phyloP scores from a whole-genome alignment of 2,113 vertebrate species.

The Tichodroma muraria region DNA sequence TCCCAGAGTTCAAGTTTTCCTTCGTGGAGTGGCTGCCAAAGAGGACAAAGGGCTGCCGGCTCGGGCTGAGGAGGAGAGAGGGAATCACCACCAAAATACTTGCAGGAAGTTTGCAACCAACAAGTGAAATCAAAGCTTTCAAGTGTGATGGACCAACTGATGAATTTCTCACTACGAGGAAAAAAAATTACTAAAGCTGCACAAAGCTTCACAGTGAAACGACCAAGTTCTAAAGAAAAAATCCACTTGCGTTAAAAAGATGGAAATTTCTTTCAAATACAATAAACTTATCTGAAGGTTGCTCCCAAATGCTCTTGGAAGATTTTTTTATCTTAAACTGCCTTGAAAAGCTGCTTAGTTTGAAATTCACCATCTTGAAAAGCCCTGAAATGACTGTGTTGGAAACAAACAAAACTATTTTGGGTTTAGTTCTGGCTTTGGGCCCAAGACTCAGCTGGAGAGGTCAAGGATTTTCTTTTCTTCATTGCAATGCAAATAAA shows the following conservation, averaged over 20 bases:
- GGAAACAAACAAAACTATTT: not conserved
- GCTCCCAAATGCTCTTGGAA: not conserved
- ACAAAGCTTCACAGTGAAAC: not conserved
- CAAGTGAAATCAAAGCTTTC: not conserved
- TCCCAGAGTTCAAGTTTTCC: slow-evolving; percentile 85
- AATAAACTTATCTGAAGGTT: not conserved
- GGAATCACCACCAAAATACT: not conserved
- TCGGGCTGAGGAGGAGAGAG: slow-evolving; percentile 69
- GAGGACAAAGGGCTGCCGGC: slow-evolving; percentile 86
- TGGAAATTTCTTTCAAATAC: not conserved
- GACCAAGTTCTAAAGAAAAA: not conserved
- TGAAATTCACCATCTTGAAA: not conserved
- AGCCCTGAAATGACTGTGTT: not conserved
- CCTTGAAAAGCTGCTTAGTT: not conserved
- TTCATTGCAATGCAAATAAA: not conserved
- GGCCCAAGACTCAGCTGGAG: not conserved
- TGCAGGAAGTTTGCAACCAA: not conserved
- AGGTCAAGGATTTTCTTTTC: not conserved
- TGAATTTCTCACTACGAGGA: not conserved
- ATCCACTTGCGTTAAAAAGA: not conserved
- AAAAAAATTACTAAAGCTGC: not conserved
- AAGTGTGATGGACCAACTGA: not conserved
- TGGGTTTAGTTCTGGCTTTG: not conserved
- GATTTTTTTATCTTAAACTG: not conserved
- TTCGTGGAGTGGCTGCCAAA: slow-evolving; percentile 88